Conservation (phyloP, 2,113 vertebrate genomes). For the Copsychus sechellarum region DNA sequence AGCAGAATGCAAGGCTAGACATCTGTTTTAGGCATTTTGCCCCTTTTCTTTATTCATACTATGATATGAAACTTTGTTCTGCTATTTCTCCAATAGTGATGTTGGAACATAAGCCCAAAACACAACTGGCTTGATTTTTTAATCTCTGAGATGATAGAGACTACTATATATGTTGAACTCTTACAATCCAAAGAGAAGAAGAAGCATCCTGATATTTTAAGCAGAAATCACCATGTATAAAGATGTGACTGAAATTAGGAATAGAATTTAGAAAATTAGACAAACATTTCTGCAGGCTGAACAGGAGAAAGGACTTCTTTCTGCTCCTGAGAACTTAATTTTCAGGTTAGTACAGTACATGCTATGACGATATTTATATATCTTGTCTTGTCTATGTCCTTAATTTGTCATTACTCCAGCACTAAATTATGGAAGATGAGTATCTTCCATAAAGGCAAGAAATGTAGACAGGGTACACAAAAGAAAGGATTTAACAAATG, state of each 20-base stretch:
- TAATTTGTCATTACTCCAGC: neutral
- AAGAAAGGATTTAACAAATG: neutral
- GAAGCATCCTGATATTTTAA: neutral
- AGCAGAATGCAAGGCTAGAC: neutral
- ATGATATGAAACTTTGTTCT: neutral
- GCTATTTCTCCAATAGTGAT: neutral
- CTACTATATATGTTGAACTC: neutral
- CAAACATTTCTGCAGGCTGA: neutral
- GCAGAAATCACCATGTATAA: neutral
- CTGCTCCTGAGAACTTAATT: neutral
- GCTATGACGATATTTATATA: neutral
- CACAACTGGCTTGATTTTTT: neutral
- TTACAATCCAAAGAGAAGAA: neutral
- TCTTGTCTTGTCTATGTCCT: neutral
- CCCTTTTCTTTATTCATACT: neutral
- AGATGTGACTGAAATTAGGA: neutral
- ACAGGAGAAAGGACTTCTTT: neutral
- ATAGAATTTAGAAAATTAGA: neutral
- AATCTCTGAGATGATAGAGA: neutral
- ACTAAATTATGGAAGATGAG: neutral
- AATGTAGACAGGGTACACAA: neutral
- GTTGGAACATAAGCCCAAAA: neutral
- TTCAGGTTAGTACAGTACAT: neutral
- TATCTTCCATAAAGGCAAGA: neutral
- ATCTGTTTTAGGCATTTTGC: neutral